phyloP scores from a whole-genome alignment of 2,888 invertebrate species.

The Catocala nupta region DNA sequence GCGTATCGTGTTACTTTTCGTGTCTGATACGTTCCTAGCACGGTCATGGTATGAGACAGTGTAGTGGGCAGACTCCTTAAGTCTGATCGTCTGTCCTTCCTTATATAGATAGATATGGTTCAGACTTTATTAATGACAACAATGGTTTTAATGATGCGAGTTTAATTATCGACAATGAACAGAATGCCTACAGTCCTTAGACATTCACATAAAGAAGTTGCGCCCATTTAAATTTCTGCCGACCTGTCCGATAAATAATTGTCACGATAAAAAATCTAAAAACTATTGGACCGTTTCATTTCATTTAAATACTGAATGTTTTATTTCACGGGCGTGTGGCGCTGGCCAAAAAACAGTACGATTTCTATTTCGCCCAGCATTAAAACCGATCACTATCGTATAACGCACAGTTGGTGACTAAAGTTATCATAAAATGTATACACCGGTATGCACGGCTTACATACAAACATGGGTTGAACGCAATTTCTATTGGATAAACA shows the following conservation, averaged over 20 bases:
- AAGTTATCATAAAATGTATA: too few relatives aligned
- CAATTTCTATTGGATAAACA: conserved; percentile 11
- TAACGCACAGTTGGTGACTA: background rate
- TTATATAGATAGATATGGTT: too few relatives aligned
- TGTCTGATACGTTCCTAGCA: too few relatives aligned
- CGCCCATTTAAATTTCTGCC: conserved; percentile 49
- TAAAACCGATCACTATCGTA: conserved; percentile 6
- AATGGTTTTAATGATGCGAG: too few relatives aligned
- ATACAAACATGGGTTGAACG: conserved; percentile 9
- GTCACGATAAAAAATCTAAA: conserved; percentile 58
- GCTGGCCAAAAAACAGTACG: conserved; percentile 47
- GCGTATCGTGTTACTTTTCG: too few relatives aligned
- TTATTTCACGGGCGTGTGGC: conserved; percentile 68
- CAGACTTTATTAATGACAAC: too few relatives aligned
- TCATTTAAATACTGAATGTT: conserved; percentile 74
- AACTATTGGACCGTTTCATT: conserved; percentile 63
- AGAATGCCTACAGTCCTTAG: too few relatives aligned
- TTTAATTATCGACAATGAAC: too few relatives aligned
- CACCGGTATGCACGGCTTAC: background rate
- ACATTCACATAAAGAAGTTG: conserved; percentile 14
- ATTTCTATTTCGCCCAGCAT: conserved; percentile 49
- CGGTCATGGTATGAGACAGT: too few relatives aligned
- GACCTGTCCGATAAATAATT: conserved; percentile 58
- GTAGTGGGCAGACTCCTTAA: too few relatives aligned
- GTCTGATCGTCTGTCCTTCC: too few relatives aligned